Evolutionary conservation across 2,888 invertebrate genomes (phyloP), one percentile per base, ranked within the genome.

Genomic region (Mythimna loreyi): DNA sequence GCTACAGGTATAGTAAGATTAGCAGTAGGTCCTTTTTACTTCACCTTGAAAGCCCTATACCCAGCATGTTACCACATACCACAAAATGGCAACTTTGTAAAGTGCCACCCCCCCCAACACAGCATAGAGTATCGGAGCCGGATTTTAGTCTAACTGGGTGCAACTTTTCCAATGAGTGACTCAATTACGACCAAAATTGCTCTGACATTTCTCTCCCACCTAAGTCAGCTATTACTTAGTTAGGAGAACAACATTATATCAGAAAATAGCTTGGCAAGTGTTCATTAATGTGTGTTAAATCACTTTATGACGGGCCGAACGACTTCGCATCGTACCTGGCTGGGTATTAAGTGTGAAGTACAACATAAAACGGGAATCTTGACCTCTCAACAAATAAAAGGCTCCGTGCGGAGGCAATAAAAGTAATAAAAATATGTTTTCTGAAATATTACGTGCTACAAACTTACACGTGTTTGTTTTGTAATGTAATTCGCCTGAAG

Each of bases 231-330:
- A 40, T 45, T 50, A 45, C 30, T 28, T 49, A 61, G 45, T 21
- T 28, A 6, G 6, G 16, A 40, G 47, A 70, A 33, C 57, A 72
- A 33, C 62, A 77, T 72, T 62, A 56, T 30, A 59, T 33, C 62
- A 28, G 19, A 67, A 79, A 79, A 80, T 75, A 67, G 61, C 21
- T 28, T n/a, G 47, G n/a, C 62, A 75, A 75, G 80, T 59, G 68
- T 80, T 80, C 75, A 68, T 76, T 76, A 76, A 75, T 49, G 69
- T 67, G 75, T 63, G 69, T 63, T 76, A 76, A 75, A 75, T 76
- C 69, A 68, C 23, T 75, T 80, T 76, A 80, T 63, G 80, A 60
- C 50, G 68, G 33, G 3, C 50, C 61, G 75, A 80, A 76, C 76
- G 76, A 76, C 80, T 68, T 56, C n/a, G 33, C 50, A 25, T 19